Evolutionary conservation across 30 jellyfish, hydroid and myxozoan genomes (phyloP).

Genomic region (Hydra vulgaris): DNA sequence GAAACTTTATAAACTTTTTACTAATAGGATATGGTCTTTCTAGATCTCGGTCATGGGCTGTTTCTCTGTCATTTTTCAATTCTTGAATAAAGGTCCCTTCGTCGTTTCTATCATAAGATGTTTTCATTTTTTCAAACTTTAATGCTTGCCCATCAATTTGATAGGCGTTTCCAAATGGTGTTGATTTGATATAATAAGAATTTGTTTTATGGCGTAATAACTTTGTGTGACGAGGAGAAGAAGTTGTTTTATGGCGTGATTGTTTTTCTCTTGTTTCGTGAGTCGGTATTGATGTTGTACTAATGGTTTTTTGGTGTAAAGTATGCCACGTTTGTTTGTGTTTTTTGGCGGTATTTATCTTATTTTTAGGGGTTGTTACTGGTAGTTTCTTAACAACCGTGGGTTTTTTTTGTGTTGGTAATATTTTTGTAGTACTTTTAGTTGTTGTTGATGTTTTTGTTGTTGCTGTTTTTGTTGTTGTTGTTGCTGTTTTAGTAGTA

Average conservation of each 20-base stretch:
- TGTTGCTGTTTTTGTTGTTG: constrained; percentile 2
- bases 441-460: neutral
- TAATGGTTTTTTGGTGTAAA: neutral
- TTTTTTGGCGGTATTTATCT: neutral
- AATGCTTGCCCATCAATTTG: neutral
- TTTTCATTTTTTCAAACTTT: neutral
- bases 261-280: neutral
- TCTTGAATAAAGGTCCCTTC: neutral
- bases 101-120: neutral
- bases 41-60: neutral
- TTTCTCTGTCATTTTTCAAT: neutral
- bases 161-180: neutral
- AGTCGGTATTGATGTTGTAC: neutral
- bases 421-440: neutral
- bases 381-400: no score
- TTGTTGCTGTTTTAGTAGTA: neutral
- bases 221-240: neutral
- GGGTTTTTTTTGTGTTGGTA: constrained; percentile 4
- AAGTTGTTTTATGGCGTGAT: neutral
- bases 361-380: no score
- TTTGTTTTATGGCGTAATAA: neutral
- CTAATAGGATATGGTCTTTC: neutral
- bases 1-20: neutral
- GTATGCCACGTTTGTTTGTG: neutral
- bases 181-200: neutral